Evolutionary conservation across 1,140 invertebrate genomes (phyloP).

Genomic region (Bacillus rossius): DNA sequence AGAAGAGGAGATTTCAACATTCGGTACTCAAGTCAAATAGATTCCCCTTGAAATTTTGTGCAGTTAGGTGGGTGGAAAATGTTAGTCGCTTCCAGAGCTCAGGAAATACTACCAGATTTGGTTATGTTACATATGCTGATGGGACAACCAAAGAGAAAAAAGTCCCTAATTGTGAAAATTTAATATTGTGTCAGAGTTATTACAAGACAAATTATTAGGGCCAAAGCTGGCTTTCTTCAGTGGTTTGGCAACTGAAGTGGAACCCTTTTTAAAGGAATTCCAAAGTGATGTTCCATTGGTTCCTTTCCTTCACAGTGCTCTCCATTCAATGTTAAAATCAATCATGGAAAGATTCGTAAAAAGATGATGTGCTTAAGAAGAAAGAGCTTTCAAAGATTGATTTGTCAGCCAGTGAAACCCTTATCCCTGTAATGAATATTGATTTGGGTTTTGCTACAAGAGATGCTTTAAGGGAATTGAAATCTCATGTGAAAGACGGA

Average conservation of each 20-base stretch:
- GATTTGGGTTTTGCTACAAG: slow-evolving; percentile 11
- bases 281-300: too few relatives aligned
- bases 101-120: too few relatives aligned
- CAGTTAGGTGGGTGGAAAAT: too few relatives aligned
- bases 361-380: too few relatives aligned
- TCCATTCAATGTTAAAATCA: too few relatives aligned
- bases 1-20: slow-evolving; percentile 19
- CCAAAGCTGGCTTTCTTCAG: background rate
- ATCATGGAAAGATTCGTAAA: too few relatives aligned
- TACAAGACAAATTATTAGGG: slow-evolving; percentile 8
- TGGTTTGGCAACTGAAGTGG: too few relatives aligned
- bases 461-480: background rate
- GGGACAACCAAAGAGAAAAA: slow-evolving; percentile 5
- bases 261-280: too few relatives aligned
- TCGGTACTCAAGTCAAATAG: slow-evolving; percentile 13
- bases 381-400: background rate
- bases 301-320: too few relatives aligned
- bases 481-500: slow-evolving; percentile 5
- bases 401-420: slow-evolving; percentile 2
- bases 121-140: too few relatives aligned
- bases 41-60: slow-evolving; percentile 17
- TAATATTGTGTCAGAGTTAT: slow-evolving; percentile 8
- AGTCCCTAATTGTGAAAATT: slow-evolving; percentile 8
- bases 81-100: too few relatives aligned
- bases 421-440: slow-evolving; percentile 8